These are phyloP conservation scores for Glaucomys volans DNA, from an alignment of 2,113 vertebrate species.

Conservation along the genomic window DNA sequence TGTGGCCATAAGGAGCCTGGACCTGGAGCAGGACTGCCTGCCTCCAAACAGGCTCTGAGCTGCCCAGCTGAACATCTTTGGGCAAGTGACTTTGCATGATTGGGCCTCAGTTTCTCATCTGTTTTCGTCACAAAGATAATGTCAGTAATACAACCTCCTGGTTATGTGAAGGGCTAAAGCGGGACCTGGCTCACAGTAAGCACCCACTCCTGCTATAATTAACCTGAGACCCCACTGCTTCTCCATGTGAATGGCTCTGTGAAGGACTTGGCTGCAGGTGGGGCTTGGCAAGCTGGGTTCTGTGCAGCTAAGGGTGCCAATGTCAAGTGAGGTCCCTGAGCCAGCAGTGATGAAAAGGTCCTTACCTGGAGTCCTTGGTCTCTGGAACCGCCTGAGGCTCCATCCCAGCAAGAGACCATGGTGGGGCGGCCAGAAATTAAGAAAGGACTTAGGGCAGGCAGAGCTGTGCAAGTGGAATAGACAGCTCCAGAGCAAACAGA, in stretches of 20 bases:
- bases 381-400: background rate
- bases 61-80: background rate
- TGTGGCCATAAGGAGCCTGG: background rate
- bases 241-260: background rate
- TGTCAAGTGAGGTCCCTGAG: background rate
- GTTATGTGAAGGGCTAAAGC: too few relatives aligned
- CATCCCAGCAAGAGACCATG: background rate
- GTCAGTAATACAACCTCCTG: background rate
- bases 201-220: background rate
- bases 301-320: background rate
- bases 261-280: background rate
- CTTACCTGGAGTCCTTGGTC: background rate
- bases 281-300: background rate
- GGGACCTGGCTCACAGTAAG: background rate
- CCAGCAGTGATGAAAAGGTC: background rate
- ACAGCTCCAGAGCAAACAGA: background rate
- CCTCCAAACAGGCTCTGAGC: background rate
- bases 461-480: background rate
- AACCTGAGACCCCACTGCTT: too few relatives aligned
- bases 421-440: background rate
- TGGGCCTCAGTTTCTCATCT: slow-evolving; percentile 10
- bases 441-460: background rate
- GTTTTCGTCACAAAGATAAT: background rate
- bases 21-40: background rate
- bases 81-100: background rate